Base-by-base conservation (phyloP, 2,797 vertebrate species). In the Galaxias olidus region DNA sequence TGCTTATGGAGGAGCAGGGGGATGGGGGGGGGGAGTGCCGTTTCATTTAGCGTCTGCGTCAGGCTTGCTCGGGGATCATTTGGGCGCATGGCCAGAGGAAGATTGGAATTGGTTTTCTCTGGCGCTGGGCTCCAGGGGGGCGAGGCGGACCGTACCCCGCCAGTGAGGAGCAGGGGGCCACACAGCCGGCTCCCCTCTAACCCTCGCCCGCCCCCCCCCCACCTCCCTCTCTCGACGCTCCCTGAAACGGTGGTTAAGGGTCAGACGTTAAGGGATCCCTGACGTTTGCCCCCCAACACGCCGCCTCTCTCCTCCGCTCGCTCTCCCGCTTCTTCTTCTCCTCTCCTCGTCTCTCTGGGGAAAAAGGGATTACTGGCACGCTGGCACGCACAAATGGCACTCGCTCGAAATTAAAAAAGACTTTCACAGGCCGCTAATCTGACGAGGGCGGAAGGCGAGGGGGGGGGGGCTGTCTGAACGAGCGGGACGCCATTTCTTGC, bases 391-490 rank as follows among this genome's bases (percentile, higher is more conserved):
- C 84, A 87, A 91, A 90, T 85, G 87, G 84, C 86, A 87, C 84
- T 86, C 87, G 74, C 79, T 87, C 82, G 84, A 90, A 90, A 90
- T 90, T 86, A 91, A 88, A 91, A 88, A 89, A 90, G 88, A 89
- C 86, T 89, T 90, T 89, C 89, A 86, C 82, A 88, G 84, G 80
- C 83, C 69, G 71, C 84, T 90, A 88, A 91, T 90, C 87, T 88
- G 89, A 91, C 88, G 88, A 89, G 84, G 75, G 76, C 74, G 76
- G 78, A 71, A 66, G 60, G 54, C 13, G 17, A 42, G 19, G 44
- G 44, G 54, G 50, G 46, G 14, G 20, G 17, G 20, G 40, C n/a
- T n/a, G n/a, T 67, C 19, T n/a, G 18, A 45, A 65, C 53, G 59
- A 69, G 72, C 44, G 49, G 77, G 73, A 30, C 54, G 15, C 58